These are phyloP conservation scores for Canis aureus DNA, from an alignment of 2,113 vertebrate species.

Conservation along the genomic window DNA sequence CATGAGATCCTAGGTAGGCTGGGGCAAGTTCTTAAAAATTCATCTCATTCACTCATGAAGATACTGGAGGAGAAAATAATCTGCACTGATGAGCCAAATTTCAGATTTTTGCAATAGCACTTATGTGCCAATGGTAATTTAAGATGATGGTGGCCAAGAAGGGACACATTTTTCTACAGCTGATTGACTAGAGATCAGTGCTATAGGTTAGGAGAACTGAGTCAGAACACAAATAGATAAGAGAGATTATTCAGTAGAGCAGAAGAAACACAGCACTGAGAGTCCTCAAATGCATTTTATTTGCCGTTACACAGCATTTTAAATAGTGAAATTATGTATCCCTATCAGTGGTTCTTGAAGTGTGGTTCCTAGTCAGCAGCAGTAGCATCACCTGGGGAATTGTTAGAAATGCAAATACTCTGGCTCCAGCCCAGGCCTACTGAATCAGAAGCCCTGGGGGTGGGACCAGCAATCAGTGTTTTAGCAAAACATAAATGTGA, in stretches of 20 bases:
- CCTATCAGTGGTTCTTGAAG: not conserved
- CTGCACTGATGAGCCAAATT: not conserved
- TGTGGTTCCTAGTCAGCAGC: not conserved
- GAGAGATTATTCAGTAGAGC: not conserved
- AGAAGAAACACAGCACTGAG: not conserved
- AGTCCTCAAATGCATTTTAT: not conserved
- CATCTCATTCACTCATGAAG: not conserved
- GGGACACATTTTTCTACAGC: not conserved
- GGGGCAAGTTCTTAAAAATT: not conserved
- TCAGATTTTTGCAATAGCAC: not conserved
- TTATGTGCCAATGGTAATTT: not conserved
- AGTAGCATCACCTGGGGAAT: not conserved
- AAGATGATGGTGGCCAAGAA: not conserved
- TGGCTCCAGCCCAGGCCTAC: not conserved
- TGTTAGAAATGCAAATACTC: not conserved
- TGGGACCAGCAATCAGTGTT: not conserved
- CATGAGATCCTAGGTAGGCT: not conserved
- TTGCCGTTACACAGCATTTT: not conserved
- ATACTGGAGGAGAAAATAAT: conserved; percentile 1
- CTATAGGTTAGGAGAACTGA: not conserved
- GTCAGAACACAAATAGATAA: not conserved
- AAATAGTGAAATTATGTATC: not conserved
- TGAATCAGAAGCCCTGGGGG: not conserved
- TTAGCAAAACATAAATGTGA: not conserved
- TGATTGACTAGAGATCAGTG: not conserved